phyloP scores from a whole-genome alignment of 2,113 vertebrate species.

The Eclectus roratus region DNA sequence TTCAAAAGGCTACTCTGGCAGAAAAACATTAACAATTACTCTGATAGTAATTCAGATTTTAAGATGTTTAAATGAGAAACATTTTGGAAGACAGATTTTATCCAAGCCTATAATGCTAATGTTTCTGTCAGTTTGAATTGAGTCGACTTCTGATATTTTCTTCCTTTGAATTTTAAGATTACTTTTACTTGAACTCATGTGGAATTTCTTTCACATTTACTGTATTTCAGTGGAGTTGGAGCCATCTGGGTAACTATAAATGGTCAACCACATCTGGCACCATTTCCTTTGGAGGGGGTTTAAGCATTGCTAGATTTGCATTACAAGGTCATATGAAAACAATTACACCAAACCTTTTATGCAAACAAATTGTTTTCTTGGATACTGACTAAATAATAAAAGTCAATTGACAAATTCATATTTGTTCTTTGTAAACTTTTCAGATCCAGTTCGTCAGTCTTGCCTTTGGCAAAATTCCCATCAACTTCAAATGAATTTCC shows the following conservation, averaged over 20 bases:
- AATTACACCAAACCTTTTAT: constrained; percentile 62
- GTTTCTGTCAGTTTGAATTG: constrained; percentile 67
- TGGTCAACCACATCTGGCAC: constrained; percentile 74
- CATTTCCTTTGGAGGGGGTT: constrained; percentile 60
- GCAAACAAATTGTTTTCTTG: constrained; percentile 49
- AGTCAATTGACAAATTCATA: constrained; percentile 20
- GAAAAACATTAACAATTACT: constrained; percentile 49
- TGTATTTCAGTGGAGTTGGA: constrained; percentile 61
- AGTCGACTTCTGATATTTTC: constrained; percentile 40
- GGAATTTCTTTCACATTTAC: constrained; percentile 75
- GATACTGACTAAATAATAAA: constrained; percentile 54
- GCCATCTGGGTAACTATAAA: constrained; percentile 76
- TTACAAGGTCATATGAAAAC: constrained; percentile 64
- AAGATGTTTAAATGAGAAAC: constrained; percentile 59
- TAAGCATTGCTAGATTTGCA: constrained; percentile 70
- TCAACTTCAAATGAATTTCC: neutral
- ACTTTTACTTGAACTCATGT: constrained; percentile 68
- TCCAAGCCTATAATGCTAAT: constrained; percentile 58
- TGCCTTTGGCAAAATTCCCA: neutral
- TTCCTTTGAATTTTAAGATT: constrained; percentile 65
- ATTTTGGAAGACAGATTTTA: constrained; percentile 61
- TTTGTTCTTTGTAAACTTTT: constrained; percentile 14
- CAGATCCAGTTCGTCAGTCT: neutral
- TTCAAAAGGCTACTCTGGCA: constrained; percentile 40
- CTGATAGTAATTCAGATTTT: constrained; percentile 29